Percentiles rank a stretch among this genome's conserved stretches.
Evolutionary conservation across 1,140 invertebrate genomes (phyloP).

Genomic region (Magallana gigas): DNA sequence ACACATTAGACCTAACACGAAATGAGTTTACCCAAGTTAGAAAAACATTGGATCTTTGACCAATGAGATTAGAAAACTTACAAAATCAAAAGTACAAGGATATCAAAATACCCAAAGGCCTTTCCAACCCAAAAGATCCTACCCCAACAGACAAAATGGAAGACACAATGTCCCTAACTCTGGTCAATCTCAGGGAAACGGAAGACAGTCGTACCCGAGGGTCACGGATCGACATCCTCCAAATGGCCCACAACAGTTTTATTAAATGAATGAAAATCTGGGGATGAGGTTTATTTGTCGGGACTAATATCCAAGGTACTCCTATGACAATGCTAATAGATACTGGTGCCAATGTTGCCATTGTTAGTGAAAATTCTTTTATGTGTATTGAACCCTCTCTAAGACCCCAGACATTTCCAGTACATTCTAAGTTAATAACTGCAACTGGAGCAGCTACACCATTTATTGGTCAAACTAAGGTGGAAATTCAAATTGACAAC

Average conservation of each 20-base stretch:
- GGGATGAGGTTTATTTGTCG: constrained; percentile 36
- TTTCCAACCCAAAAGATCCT: neutral
- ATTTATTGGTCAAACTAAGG: constrained; percentile 22
- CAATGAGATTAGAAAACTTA: neutral
- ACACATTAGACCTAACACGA: neutral
- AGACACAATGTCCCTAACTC: neutral
- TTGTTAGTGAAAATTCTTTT: constrained; percentile 35
- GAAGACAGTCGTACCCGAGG: constrained; percentile 27
- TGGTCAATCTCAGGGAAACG: constrained; percentile 42
- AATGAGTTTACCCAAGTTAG: neutral
- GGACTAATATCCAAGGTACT: neutral
- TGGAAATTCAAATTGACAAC: constrained; percentile 7
- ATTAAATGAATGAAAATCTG: neutral
- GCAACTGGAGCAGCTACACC: constrained; percentile 39
- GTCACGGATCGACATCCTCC: constrained; percentile 12
- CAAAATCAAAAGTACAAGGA: neutral
- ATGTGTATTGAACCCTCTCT: neutral
- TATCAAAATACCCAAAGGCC: neutral
- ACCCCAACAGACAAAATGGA: neutral
- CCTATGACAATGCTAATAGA: constrained; percentile 35
- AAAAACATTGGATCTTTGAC: constrained; percentile 4
- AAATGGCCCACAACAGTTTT: neutral
- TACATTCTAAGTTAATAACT: constrained; percentile 32
- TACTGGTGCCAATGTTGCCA: constrained; percentile 34
- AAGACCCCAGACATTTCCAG: neutral